Conservation (phyloP, 2,113 vertebrate genomes). For the Protobothrops flavoviridis region DNA sequence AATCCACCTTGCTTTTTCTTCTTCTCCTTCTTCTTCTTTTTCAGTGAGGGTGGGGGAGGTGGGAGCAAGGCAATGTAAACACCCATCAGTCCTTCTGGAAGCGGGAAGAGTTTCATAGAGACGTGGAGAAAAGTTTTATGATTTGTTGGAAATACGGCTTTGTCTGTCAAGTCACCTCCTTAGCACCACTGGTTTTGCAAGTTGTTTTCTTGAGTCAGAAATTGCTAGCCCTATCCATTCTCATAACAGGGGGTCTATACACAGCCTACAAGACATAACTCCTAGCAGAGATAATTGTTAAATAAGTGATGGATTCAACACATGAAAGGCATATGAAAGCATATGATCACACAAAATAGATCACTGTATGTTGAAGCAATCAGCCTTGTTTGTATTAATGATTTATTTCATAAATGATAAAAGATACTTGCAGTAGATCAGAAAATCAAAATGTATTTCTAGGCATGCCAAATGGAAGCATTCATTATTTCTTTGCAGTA, state of each 20-base stretch:
- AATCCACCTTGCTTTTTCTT: slow-evolving; percentile 51
- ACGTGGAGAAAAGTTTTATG: slow-evolving; percentile 27
- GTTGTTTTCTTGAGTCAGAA: not conserved
- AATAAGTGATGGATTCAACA: not conserved
- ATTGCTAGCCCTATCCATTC: not conserved
- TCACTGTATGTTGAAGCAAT: not conserved
- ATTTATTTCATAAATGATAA: not conserved
- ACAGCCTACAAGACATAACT: not conserved
- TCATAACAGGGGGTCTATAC: not conserved
- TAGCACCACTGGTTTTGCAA: slow-evolving; percentile 5
- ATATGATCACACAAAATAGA: not conserved
- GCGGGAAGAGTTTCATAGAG: slow-evolving; percentile 45
- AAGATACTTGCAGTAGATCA: not conserved
- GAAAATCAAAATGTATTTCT: not conserved
- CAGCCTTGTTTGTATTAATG: not conserved
- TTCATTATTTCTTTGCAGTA: not conserved
- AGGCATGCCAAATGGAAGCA: not conserved
- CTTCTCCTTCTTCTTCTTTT: slow-evolving; percentile 16
- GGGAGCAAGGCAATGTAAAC: slow-evolving; percentile 49
- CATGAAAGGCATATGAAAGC: not conserved
- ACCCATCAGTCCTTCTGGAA: slow-evolving; percentile 53
- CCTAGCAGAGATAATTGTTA: not conserved
- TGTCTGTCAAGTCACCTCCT: slow-evolving; percentile 28
- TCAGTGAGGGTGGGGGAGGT: slow-evolving; percentile 32
- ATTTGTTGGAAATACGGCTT: not conserved